Evolutionary conservation across 2,888 invertebrate species (phyloP).

Genomic region (Tipula unca): DNA sequence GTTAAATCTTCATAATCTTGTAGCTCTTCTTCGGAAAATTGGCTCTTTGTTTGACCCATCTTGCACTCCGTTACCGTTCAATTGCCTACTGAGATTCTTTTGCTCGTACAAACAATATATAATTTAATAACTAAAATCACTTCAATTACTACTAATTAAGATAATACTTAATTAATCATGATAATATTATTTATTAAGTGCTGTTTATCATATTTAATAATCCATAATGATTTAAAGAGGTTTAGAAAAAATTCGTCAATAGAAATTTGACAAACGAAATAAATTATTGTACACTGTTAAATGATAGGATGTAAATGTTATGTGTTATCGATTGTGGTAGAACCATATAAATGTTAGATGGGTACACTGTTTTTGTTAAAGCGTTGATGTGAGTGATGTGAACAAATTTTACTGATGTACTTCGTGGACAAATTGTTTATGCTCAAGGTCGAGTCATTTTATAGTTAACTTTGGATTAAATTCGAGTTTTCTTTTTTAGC

Average conservation of each 20-base stretch:
- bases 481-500: too few relatives aligned
- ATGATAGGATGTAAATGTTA: neutral
- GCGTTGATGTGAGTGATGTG: too few relatives aligned
- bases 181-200: neutral
- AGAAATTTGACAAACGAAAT: neutral
- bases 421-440: too few relatives aligned
- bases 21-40: conserved; percentile 79
- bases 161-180: neutral
- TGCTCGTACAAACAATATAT: neutral
- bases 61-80: conserved; percentile 20
- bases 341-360: neutral
- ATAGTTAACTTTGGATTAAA: too few relatives aligned
- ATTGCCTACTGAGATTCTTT: neutral
- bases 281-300: neutral
- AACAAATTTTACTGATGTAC: too few relatives aligned
- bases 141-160: neutral
- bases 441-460: too few relatives aligned
- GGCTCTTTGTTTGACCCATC: conserved; percentile 77
- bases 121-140: neutral
- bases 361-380: too few relatives aligned
- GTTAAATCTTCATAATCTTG: conserved; percentile 91
- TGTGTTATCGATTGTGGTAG: neutral
- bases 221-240: neutral
- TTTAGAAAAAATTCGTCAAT: neutral
- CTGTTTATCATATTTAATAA: neutral